Percentiles rank a stretch among this genome's conserved stretches.
phyloP scores from a whole-genome alignment of 2,888 invertebrate species.

The Epinotia brunnichana region DNA sequence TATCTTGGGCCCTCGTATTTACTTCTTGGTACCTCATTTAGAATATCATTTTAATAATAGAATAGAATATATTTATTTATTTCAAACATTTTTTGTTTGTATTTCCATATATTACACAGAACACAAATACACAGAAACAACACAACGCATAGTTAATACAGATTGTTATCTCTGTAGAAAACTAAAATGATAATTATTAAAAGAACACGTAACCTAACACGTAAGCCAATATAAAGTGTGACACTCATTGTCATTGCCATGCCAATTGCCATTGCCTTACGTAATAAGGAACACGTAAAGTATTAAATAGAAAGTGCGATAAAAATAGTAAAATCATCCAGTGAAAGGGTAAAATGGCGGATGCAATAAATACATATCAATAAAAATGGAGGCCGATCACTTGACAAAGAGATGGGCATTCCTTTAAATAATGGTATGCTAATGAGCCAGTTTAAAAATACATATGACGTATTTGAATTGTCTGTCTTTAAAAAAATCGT shows the following conservation, averaged over 20 bases:
- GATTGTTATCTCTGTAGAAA: background rate
- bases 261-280: slow-evolving; percentile 55
- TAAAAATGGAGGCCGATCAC: slow-evolving; percentile 12
- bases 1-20: too few species aligned
- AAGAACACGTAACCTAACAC: background rate
- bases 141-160: too few species aligned
- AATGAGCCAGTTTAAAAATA: background rate
- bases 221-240: background rate
- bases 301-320: slow-evolving; percentile 78
- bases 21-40: too few species aligned
- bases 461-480: too few species aligned
- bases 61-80: background rate
- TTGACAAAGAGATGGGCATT: slow-evolving; percentile 1
- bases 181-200: background rate
- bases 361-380: slow-evolving; percentile 36
- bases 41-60: background rate
- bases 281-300: slow-evolving; percentile 64
- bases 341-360: slow-evolving; percentile 71
- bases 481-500: too few species aligned
- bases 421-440: background rate
- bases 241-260: slow-evolving; percentile 42
- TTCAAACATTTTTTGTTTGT: too few species aligned
- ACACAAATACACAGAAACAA: too few species aligned
- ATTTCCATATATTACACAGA: too few species aligned
- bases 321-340: slow-evolving; percentile 71